Base-by-base conservation (phyloP, 2,113 vertebrate species). In the Rhinoderma darwinii region DNA sequence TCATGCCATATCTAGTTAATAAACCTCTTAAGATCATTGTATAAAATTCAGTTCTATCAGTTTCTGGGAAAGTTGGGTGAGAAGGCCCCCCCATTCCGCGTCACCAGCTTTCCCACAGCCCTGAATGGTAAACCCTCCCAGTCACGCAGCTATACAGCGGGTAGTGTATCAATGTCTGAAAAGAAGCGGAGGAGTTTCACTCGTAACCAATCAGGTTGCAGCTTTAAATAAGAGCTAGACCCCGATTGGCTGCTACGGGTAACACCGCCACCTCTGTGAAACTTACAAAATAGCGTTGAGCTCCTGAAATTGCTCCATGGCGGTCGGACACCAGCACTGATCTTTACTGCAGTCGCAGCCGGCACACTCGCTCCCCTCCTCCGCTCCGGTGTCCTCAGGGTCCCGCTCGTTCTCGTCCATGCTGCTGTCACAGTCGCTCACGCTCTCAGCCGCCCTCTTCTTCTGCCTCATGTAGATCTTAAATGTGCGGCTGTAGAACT, bases 401-500 rank as follows among this genome's bases (percentile, higher is more conserved):
- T 94, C 95, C 78, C 93, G 90, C 41, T 95, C 95, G 0, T 91
- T 90, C 74, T 95, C 94, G 2, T 90, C 92, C 92, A 91, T 92
- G 91, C 91, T 90, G 90, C 91, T 91, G 88, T 92, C 92, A 0
- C 88, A 30, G 44, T 91, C 91, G 0, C 83, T 89, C 0, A 22
- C 79, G 32, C 92, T 92, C 18, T 92, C 93, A 25, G 93, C 93
- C 14, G 94, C 94, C 14, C 94, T 93, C 86, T 89, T 95, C 91
- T 92, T 94, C 76, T 93, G 95, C 84, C 89, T 88, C 96, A 99
- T 98, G 82, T 98, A 97, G 59, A 98, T 97, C 12, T 95, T 95
- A 92, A 99, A 96, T 0, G 97, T 97, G 81, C 97, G 94, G 88
- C 95, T 96, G 86, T 99, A 99, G 84, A 99, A 97, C 84, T 95